A percentile compares a stretch with the other conserved stretches of the same genome.
Conservation (phyloP, 1,140 invertebrate species). For the Ceratosolen fusciceps region DNA sequence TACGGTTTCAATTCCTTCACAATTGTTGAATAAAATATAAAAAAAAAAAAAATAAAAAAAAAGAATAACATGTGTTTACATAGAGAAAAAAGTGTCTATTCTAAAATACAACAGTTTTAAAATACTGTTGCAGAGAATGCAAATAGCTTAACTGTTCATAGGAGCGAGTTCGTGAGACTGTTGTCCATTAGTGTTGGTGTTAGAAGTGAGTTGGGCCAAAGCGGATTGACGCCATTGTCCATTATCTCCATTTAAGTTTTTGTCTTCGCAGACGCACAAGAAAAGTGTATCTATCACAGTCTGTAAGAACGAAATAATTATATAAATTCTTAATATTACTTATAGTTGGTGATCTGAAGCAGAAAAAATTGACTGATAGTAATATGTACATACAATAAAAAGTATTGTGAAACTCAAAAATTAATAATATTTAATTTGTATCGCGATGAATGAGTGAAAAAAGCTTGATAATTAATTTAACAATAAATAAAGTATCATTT, state of each 20-base stretch:
- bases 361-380: too few species aligned
- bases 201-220: conserved; percentile 73
- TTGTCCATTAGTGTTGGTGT: conserved; percentile 63
- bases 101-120: not conserved
- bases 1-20: too few species aligned
- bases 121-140: not conserved
- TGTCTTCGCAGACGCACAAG: conserved; percentile 93
- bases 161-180: conserved; percentile 67
- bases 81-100: not conserved
- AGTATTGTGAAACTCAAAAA: too few species aligned
- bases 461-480: too few species aligned
- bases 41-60: too few species aligned
- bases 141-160: conserved; percentile 56
- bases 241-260: conserved; percentile 75
- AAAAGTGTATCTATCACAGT: conserved; percentile 96
- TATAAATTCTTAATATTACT: too few species aligned
- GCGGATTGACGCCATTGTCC: conserved; percentile 78
- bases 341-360: too few species aligned
- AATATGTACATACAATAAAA: too few species aligned
- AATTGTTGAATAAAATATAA: too few species aligned
- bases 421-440: too few species aligned
- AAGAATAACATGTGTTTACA: not conserved
- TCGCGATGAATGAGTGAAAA: too few species aligned
- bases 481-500: too few species aligned
- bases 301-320: conserved; percentile 70